Evolutionary conservation across 2,113 vertebrate genomes (phyloP).

Genomic region (Ornithorhynchus anatinus): DNA sequence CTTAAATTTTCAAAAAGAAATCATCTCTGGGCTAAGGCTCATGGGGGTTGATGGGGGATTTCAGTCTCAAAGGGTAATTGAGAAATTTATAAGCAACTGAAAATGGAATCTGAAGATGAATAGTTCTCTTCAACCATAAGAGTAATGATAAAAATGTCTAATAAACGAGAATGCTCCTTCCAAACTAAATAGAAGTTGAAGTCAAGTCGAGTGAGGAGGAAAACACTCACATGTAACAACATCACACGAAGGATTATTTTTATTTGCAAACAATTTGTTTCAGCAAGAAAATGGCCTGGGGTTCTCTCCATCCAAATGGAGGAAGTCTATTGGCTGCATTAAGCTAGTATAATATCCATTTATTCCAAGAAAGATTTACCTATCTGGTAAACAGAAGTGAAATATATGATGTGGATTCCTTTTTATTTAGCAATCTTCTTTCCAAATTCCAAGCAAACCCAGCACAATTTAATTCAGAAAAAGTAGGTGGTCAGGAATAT

Average conservation of each 20-base stretch:
- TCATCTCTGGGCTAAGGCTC: neutral
- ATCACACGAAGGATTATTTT: conserved; percentile 2
- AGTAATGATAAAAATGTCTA: neutral
- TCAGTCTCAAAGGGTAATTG: neutral
- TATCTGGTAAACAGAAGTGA: neutral
- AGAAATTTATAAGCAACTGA: neutral
- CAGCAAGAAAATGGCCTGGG: neutral
- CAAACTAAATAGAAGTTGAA: conserved; percentile 13
- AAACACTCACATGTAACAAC: neutral
- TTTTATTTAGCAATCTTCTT: conserved; percentile 9
- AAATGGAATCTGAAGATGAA: conserved; percentile 14
- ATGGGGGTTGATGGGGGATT: neutral
- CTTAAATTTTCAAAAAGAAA: neutral
- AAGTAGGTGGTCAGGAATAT: conserved; percentile 4
- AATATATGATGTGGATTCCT: neutral
- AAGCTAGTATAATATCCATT: too few relatives aligned
- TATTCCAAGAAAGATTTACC: conserved; percentile 28
- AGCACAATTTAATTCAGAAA: neutral
- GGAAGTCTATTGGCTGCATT: too few relatives aligned
- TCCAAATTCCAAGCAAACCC: neutral
- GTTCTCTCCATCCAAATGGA: too few relatives aligned
- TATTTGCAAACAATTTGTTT: conserved; percentile 31
- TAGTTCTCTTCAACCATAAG: neutral
- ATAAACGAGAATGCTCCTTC: neutral
- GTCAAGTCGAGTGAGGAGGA: neutral